Evolutionary conservation across 2,797 vertebrate genomes (phyloP).

Genomic region (Gadopsis marmoratus): DNA sequence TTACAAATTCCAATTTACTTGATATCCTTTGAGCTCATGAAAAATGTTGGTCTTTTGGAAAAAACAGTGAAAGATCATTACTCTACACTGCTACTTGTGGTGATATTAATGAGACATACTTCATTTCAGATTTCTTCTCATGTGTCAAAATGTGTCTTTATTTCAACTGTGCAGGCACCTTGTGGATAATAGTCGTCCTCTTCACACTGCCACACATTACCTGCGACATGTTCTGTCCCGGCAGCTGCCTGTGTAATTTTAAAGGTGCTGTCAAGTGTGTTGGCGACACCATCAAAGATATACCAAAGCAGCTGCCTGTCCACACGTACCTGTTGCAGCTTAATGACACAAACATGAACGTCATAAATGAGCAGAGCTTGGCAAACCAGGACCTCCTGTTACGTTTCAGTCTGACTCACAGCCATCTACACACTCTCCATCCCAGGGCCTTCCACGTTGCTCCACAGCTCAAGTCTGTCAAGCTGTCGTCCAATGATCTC

Average conservation of each 20-base stretch:
- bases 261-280: slow-evolving; percentile 47
- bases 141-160: neutral
- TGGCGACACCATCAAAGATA: slow-evolving; percentile 61
- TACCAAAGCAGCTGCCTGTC: slow-evolving; percentile 66
- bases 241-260: slow-evolving; percentile 44
- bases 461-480: slow-evolving; percentile 84
- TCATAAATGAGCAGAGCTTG: slow-evolving; percentile 83
- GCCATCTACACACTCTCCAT: slow-evolving; percentile 83
- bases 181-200: slow-evolving; percentile 64
- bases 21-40: neutral
- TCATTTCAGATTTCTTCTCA: neutral
- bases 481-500: slow-evolving; percentile 85
- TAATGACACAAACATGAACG: slow-evolving; percentile 54
- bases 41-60: neutral
- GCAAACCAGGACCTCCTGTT: slow-evolving; percentile 74
- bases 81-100: neutral
- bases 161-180: slow-evolving; percentile 55
- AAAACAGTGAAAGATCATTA: neutral
- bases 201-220: slow-evolving; percentile 39
- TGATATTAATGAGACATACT: neutral
- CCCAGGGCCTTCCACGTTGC: slow-evolving; percentile 84
- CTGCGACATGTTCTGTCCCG: slow-evolving; percentile 59
- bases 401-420: slow-evolving; percentile 84
- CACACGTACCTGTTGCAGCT: slow-evolving; percentile 76
- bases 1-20: neutral